phyloP scores from a whole-genome alignment of 2,113 vertebrate species.

The Ariopsis seemanni region DNA sequence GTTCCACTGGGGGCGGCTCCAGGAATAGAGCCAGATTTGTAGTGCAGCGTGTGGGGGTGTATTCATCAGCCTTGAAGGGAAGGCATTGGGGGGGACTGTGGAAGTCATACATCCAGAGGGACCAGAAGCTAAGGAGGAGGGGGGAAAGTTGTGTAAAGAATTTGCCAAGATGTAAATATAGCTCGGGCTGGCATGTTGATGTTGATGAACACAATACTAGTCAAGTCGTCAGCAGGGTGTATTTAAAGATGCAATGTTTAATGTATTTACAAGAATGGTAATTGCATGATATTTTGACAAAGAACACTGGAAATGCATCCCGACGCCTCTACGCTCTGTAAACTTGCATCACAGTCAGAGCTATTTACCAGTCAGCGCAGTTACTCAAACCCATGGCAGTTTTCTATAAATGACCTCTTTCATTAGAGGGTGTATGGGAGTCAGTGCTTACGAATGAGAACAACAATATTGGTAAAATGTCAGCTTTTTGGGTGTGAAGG shows the following conservation, averaged over 20 bases:
- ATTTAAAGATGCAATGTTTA: slow-evolving; percentile 64
- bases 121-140: slow-evolving; percentile 57
- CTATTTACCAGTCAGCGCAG: slow-evolving; percentile 21
- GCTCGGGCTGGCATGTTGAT: slow-evolving; percentile 64
- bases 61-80: slow-evolving; percentile 53
- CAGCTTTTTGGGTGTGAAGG: slow-evolving; percentile 53
- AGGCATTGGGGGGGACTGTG: slow-evolving; percentile 46
- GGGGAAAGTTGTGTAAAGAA: slow-evolving; percentile 66
- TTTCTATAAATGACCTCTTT: slow-evolving; percentile 40
- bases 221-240: slow-evolving; percentile 70
- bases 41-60: slow-evolving; percentile 70
- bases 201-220: slow-evolving; percentile 68
- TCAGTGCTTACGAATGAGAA: slow-evolving; percentile 48
- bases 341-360: slow-evolving; percentile 28
- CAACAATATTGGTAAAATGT: slow-evolving; percentile 57
- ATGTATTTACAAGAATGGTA: slow-evolving; percentile 25
- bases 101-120: slow-evolving; percentile 62
- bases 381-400: slow-evolving; percentile 15
- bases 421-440: slow-evolving; percentile 42
- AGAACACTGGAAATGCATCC: slow-evolving; percentile 5
- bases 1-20: slow-evolving; percentile 63
- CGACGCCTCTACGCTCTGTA: slow-evolving; percentile 4
- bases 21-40: slow-evolving; percentile 76
- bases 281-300: slow-evolving; percentile 35
- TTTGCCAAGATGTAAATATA: slow-evolving; percentile 71